Conservation (phyloP, 2,113 vertebrate genomes). For the Sminthopsis crassicaudata region DNA sequence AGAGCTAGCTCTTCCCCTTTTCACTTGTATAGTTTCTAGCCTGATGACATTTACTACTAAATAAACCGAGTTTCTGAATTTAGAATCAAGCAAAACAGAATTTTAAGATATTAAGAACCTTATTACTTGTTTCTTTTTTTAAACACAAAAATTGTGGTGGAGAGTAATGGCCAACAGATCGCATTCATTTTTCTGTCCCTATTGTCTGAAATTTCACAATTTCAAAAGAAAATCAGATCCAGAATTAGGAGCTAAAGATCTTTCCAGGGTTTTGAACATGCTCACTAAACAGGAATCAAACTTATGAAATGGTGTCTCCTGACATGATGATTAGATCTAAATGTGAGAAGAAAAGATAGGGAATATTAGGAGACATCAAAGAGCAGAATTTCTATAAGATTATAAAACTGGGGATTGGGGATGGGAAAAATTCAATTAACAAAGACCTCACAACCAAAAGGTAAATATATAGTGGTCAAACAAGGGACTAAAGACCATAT, state of each 20-base stretch:
- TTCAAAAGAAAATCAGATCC: background rate
- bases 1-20: background rate
- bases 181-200: background rate
- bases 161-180: background rate
- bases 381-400: background rate
- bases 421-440: background rate
- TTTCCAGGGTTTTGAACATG: background rate
- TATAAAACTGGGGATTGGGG: background rate
- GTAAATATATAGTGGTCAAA: background rate
- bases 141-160: constrained; percentile 25
- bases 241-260: background rate
- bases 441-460: background rate
- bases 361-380: background rate
- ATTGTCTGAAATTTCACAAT: background rate
- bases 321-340: background rate
- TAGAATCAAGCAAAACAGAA: background rate
- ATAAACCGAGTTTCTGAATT: background rate
- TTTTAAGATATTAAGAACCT: constrained; percentile 1
- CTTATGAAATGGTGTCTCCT: background rate
- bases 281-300: background rate
- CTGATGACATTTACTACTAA: background rate
- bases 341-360: background rate
- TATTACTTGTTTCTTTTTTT: background rate
- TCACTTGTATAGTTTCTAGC: background rate
- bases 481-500: background rate